Base-by-base conservation (phyloP, 2,113 vertebrate genomes). In the Origma solitaria region DNA sequence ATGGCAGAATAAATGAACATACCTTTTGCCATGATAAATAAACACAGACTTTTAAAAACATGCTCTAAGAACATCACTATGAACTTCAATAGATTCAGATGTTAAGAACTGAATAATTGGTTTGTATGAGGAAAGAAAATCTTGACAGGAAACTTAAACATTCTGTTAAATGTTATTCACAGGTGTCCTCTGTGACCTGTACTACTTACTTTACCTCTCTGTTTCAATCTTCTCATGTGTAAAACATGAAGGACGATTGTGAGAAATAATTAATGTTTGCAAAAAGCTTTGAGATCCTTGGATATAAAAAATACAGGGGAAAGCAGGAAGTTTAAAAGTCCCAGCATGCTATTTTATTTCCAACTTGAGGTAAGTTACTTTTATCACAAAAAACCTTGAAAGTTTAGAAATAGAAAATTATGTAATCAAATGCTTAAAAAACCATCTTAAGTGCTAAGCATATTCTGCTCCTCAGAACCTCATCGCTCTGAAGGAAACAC, bases 171-270 rank as follows among this genome's bases (percentile, higher is more conserved):
- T 91, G 56, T 84, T 64, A 81, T 90, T 88, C 88, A 75, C 82
- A 96, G 80, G 92, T 90, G 80, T 96, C 94, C 94, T 95, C 86
- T 93, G 92, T 94, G 95, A 97, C 92, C 94, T 96, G 94, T 75
- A 92, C 94, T 96, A 97, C 93, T 96, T 95, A 95, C 76, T 96
- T 92, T 92, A 94, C 69, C 69, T 84, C 86, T 89, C 64, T 68
- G 47, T 70, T 90, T 84, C 92, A 86, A 42, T 86, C 86, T 91
- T 87, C 89, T 92, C 31, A 90, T 92, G 79, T 86, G 93, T 73
- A 86, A 93, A 95, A 86, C 94, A 92, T 90, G 90, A 96, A 94
- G 82, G 62, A 80, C 35, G 35, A 88, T 16, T 96, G 72, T 83
- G 80, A 96, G 88, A 86, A 94, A 95, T 96, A 94, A 95, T 95